These are phyloP conservation scores for Andrena bucephala DNA, from an alignment of 2,888 invertebrate species.

Conservation along the genomic window DNA sequence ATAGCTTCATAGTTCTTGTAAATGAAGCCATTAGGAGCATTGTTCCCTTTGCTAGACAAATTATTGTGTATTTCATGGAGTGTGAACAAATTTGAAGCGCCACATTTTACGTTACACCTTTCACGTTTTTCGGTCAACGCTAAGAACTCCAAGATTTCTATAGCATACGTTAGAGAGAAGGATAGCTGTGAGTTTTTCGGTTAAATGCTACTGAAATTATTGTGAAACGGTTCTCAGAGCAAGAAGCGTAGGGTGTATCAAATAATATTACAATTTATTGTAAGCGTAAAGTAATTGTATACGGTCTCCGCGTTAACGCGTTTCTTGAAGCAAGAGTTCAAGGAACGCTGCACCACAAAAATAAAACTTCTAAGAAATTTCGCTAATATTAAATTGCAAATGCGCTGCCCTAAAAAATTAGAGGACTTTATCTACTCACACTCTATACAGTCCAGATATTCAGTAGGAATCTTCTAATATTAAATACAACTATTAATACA, in stretches of 20 bases:
- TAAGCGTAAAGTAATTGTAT: conserved; percentile 3
- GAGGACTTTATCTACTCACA: no score
- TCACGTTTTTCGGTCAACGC: no score
- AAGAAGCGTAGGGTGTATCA: background rate
- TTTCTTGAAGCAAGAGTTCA: background rate
- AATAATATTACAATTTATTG: conserved; percentile 8
- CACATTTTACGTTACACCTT: no score
- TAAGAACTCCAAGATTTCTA: background rate
- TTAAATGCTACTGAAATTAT: background rate
- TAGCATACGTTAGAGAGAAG: background rate
- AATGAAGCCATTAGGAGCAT: no score
- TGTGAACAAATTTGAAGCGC: no score
- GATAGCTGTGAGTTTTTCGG: background rate
- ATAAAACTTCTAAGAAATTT: background rate
- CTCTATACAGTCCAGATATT: no score
- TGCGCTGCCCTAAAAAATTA: background rate
- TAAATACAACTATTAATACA: no score
- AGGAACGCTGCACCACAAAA: background rate
- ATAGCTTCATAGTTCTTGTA: no score
- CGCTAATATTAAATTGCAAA: no score
- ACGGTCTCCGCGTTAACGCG: background rate
- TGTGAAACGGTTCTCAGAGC: background rate
- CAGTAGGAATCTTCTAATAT: no score
- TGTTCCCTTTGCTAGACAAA: no score
- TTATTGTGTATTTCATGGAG: no score